These are phyloP conservation scores for Alligator sinensis DNA, from an alignment of 2,113 vertebrate species.

Conservation along the genomic window DNA sequence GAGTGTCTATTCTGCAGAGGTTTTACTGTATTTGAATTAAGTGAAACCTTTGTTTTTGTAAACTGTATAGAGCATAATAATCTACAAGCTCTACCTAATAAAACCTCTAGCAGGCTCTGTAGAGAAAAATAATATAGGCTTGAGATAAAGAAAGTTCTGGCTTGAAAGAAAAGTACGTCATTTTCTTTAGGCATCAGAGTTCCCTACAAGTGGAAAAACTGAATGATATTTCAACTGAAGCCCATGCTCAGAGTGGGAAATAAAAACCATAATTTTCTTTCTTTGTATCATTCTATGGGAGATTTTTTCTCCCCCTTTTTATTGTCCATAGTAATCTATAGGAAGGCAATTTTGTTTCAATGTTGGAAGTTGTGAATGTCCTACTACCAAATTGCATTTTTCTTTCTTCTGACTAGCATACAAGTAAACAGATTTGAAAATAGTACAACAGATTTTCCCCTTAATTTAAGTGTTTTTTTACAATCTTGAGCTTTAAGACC, in stretches of 20 bases:
- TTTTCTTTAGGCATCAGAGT: neutral
- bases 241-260: neutral
- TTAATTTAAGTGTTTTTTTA: neutral
- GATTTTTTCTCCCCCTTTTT: slow-evolving; percentile 52
- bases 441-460: neutral
- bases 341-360: neutral
- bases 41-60: neutral
- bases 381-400: neutral
- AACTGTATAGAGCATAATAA: slow-evolving; percentile 1
- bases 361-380: neutral
- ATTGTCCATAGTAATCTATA: slow-evolving; percentile 39
- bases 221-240: neutral
- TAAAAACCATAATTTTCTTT: neutral
- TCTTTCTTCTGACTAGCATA: slow-evolving; percentile 15
- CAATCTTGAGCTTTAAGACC: neutral
- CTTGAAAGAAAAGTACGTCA: neutral
- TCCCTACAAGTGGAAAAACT: slow-evolving; percentile 15
- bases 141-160: neutral
- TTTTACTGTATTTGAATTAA: neutral
- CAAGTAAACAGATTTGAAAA: neutral
- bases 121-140: neutral
- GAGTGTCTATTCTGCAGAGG: neutral
- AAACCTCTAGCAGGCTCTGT: neutral
- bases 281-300: slow-evolving; percentile 28
- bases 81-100: neutral